Evolutionary conservation across 2,113 vertebrate species (phyloP), one percentile per base, ranked within the genome.

Genomic region (Mesoclemmys tuberculata): DNA sequence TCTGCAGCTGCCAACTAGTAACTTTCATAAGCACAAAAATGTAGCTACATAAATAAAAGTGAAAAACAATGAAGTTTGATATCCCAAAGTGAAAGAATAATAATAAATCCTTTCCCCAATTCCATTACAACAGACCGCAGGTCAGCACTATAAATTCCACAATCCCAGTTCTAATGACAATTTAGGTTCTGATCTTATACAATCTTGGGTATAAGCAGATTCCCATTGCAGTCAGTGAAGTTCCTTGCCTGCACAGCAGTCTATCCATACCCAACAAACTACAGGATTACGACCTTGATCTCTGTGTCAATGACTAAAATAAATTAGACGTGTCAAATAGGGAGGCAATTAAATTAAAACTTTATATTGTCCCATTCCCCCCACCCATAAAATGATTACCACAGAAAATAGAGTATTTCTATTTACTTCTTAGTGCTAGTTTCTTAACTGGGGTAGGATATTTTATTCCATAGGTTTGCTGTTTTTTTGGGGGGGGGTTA

Each of bases 261-360:
- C 18, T 22, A 49, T 38, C 84, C 95, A 90, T 94, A 84, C 94
- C 90, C 94, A 86, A 9, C 13, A 91, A 80, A 92, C 3, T 41
- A 77, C 82, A 92, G 31, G 82, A 92, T 61, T 18, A 1, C 52
- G 84, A 82, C 93, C 95, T 22, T 71, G 9, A 18, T n/a, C 64
- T 71, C n/a, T 68, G 79, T 64, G 91, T 80, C 91, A 2, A 35
- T 0, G 61, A 93, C 78, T 81, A 68, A 29, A 87, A 24, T 38
- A 8, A 94, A 61, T 26, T 10, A 71, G 22, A 75, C 85, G 24
- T 11, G 93, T 31, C 87, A 78, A 86, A 91, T 88, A 82, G 93
- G 49, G 41, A 56, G 54, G 29, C 0, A 8, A n/a, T 49, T 85
- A 80, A 38, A 38, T 71, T 71, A 71, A 71, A 68, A 68, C 35